Base-by-base conservation (phyloP, 2,113 vertebrate genomes). In the Lophochroa leadbeateri region DNA sequence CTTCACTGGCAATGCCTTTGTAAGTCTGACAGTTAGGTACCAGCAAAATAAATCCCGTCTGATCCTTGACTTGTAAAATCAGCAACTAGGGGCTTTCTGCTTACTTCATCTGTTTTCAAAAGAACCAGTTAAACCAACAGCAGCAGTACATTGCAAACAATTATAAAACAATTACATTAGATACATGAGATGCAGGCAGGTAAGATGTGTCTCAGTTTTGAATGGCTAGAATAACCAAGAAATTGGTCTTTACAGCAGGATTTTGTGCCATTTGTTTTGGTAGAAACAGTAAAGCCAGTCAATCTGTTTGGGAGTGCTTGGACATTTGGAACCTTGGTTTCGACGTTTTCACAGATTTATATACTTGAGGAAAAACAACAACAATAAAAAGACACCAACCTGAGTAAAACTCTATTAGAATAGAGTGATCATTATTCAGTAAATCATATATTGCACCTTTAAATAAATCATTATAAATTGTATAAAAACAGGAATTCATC, bases 391-490 rank as follows among this genome's bases (percentile, higher is more conserved):
- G 95, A 98, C 96, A 98, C 94, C 96, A 97, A 98, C 98, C 98
- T 98, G 98, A 98, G 98, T 98, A 98, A 97, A 98, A 98, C 97
- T 68, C 98, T 95, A 97, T 98, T 96, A 97, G 93, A 97, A 97
- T 97, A 98, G 97, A 98, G 95, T 93, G 70, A 98, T 93, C 94
- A 95, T 96, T 98, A 98, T 97, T 97, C 97, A 98, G 95, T 96
- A 98, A 98, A 94, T 98, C 96, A 98, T 95, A 98, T 98, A 98
- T 98, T 98, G 98, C 98, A 98, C 98, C 97, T 98, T 98, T 95
- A 98, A 98, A 98, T 98, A 98, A 97, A 97, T 96, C 98, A 97
- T 97, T 97, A 97, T 94, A 97, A 97, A 93, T 79, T 70, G 97
- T 97, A 96, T 93, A 96, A 97, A 97, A 92, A 86, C 84, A 95